Evolutionary conservation across 2,113 vertebrate genomes (phyloP).

Genomic region (Perca flavescens): DNA sequence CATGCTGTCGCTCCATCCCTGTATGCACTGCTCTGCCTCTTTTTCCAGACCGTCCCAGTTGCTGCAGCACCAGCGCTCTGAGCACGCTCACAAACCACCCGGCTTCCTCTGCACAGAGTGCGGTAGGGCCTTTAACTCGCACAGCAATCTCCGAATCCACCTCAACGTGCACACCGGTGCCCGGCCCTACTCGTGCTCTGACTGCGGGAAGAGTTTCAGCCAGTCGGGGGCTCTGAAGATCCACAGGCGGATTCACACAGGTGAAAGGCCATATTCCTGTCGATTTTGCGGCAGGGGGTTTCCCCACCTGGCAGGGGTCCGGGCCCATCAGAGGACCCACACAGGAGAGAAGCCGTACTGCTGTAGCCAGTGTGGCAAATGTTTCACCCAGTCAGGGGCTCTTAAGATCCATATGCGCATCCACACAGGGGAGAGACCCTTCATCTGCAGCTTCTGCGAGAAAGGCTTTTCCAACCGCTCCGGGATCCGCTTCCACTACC

Average conservation of each 20-base stretch:
- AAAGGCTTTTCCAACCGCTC: conserved; percentile 87
- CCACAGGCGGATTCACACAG: conserved; percentile 86
- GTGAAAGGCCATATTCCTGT: conserved; percentile 80
- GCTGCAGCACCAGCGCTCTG: conserved; percentile 85
- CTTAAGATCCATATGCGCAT: conserved; percentile 85
- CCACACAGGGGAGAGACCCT: conserved; percentile 85
- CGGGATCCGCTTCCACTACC: conserved; percentile 85
- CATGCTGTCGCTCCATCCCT: conserved; percentile 67
- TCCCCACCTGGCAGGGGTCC: conserved; percentile 84
- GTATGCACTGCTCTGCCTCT: conserved; percentile 84
- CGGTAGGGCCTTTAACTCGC: conserved; percentile 85
- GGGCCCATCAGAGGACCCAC: conserved; percentile 86
- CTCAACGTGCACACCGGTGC: conserved; percentile 87
- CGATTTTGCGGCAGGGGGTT: conserved; percentile 82
- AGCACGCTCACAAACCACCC: conserved; percentile 75
- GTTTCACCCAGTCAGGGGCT: conserved; percentile 87
- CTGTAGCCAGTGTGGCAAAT: conserved; percentile 88
- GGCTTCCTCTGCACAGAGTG: conserved; percentile 86
- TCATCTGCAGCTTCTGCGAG: conserved; percentile 83
- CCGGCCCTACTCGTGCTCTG: conserved; percentile 85
- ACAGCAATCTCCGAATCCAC: conserved; percentile 88
- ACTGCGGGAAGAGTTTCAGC: conserved; percentile 87
- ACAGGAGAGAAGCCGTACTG: conserved; percentile 87
- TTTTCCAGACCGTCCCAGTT: conserved; percentile 84
- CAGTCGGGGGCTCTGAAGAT: conserved; percentile 87